Evolutionary conservation across 2,797 vertebrate species (phyloP).

Genomic region (Parauchenoglanis ngamensis): DNA sequence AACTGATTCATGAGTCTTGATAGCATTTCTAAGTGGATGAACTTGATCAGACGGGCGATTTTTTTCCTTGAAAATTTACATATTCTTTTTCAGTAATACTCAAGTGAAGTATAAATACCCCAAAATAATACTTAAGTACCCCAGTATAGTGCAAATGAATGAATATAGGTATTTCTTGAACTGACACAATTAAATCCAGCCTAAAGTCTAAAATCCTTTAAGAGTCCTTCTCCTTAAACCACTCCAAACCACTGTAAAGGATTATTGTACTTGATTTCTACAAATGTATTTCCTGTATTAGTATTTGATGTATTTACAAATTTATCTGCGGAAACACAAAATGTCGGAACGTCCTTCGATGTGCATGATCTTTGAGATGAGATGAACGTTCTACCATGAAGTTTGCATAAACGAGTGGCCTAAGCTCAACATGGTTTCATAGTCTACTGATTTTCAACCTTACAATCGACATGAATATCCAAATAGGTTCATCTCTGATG

Average conservation of each 20-base stretch:
- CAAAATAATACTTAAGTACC: too few species aligned
- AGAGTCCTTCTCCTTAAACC: not conserved
- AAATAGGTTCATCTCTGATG: not conserved
- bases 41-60: too few species aligned
- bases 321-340: not conserved
- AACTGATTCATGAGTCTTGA: not conserved
- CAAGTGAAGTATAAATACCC: too few species aligned
- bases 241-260: not conserved
- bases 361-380: not conserved
- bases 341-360: not conserved
- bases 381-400: not conserved
- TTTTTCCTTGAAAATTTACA: not conserved
- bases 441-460: conserved; percentile 28
- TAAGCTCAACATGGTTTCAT: conserved; percentile 13
- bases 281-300: too few species aligned
- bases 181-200: not conserved
- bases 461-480: not conserved
- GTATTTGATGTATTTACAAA: not conserved
- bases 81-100: too few species aligned
- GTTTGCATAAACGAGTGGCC: conserved; percentile 16
- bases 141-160: not conserved
- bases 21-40: too few species aligned
- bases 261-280: not conserved
- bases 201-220: not conserved
- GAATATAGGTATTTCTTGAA: not conserved